A percentile compares a stretch with the other conserved stretches of the same genome.
Evolutionary conservation across 2,888 invertebrate genomes (phyloP).

Genomic region (Ferdinandea cuprea): DNA sequence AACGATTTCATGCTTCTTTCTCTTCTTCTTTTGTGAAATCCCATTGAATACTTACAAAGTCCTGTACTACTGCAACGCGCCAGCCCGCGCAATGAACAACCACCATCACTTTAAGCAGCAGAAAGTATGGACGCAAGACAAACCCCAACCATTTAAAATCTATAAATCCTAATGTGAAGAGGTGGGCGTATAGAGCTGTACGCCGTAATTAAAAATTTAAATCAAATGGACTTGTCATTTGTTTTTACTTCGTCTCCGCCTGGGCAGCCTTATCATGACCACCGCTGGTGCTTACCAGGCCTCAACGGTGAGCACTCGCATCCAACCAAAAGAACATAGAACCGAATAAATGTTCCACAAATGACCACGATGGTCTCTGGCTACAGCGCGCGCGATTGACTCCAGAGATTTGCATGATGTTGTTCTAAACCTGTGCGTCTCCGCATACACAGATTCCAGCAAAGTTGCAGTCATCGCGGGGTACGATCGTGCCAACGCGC

Average conservation of each 20-base stretch:
- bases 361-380: constrained; percentile 65
- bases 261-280: constrained; percentile 70
- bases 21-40: background rate
- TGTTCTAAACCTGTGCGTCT: constrained; percentile 44
- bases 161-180: constrained; percentile 77
- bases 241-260: constrained; percentile 73
- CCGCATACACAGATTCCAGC: constrained; percentile 44
- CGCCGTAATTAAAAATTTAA: constrained; percentile 78
- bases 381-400: constrained; percentile 61
- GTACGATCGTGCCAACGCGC: constrained; percentile 70
- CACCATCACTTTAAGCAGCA: constrained; percentile 39
- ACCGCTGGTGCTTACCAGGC: constrained; percentile 67
- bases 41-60: constrained; percentile 18
- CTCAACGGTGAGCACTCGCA: constrained; percentile 63
- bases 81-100: constrained; percentile 9
- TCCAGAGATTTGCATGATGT: constrained; percentile 70
- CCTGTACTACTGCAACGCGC: constrained; percentile 56
- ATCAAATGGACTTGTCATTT: constrained; percentile 78
- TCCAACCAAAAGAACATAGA: constrained; percentile 52
- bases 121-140: constrained; percentile 60
- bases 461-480: constrained; percentile 69
- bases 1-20: constrained; percentile 60
- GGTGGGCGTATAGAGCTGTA: constrained; percentile 77
- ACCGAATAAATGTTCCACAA: constrained; percentile 72
- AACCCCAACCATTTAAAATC: constrained; percentile 74